Percentiles rank a stretch among this genome's conserved stretches.
Conservation (phyloP, 2,797 vertebrate genomes). For the Sebastes hubbsi region DNA sequence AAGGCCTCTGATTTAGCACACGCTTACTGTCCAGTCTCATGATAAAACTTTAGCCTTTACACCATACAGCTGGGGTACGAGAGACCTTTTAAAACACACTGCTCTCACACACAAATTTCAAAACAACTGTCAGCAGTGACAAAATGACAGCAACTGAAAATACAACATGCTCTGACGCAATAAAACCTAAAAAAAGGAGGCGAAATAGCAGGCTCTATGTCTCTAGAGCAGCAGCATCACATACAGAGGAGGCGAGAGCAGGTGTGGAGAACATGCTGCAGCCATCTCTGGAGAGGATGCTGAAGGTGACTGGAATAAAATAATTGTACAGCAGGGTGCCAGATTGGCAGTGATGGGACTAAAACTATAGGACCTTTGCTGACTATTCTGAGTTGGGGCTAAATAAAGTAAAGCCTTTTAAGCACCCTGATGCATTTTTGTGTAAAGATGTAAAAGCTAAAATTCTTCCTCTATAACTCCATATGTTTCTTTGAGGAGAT, state of each 20-base stretch:
- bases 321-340: not conserved
- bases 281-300: not conserved
- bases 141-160: not conserved
- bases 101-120: not conserved
- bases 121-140: not conserved
- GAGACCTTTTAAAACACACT: constrained; percentile 2
- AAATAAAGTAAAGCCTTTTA: not conserved
- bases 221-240: not conserved
- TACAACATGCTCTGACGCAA: not conserved
- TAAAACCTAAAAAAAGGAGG: not conserved
- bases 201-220: not conserved
- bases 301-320: not conserved
- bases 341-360: not conserved
- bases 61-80: not conserved
- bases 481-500: not conserved
- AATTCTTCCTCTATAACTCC: not conserved
- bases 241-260: not conserved
- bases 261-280: not conserved
- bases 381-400: not conserved
- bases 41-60: constrained; percentile 1
- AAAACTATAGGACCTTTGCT: not conserved
- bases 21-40: not conserved
- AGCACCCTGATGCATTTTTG: not conserved
- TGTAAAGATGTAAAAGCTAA: not conserved
- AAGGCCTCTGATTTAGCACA: constrained; percentile 6